These are phyloP conservation scores for Xenops minutus DNA, from an alignment of 2,797 vertebrate species.

Conservation along the genomic window DNA sequence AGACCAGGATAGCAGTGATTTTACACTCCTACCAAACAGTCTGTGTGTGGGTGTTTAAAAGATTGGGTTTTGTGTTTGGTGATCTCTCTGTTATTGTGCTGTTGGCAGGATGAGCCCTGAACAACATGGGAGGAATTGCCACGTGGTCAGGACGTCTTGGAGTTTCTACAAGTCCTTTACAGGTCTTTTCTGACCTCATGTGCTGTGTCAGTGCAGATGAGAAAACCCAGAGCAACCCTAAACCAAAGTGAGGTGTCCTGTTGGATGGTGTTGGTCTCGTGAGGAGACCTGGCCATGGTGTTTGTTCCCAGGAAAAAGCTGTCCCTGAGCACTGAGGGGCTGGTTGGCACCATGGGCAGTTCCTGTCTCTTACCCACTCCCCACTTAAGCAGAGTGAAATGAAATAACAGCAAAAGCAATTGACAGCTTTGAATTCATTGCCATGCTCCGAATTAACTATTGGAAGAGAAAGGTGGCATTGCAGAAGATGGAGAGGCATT, in stretches of 20 bases:
- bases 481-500: neutral
- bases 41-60: neutral
- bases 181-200: accelerated
- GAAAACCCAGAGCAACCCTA: neutral
- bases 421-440: neutral
- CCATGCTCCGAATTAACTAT: neutral
- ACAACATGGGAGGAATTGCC: neutral
- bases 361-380: neutral
- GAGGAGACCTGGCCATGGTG: neutral
- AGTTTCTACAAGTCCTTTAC: neutral
- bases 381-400: neutral
- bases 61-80: neutral
- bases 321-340: neutral
- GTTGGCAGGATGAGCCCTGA: neutral
- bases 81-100: neutral
- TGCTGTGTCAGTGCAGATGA: neutral
- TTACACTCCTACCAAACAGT: neutral
- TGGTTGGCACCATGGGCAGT: neutral
- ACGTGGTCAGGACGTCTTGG: neutral
- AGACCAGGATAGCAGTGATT: neutral
- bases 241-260: too few relatives aligned
- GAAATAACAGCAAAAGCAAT: neutral
- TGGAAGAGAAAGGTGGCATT: neutral
- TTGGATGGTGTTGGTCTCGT: neutral
- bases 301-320: neutral